Conservation (phyloP, 1,140 invertebrate species). For the Globodera rostochiensis region DNA sequence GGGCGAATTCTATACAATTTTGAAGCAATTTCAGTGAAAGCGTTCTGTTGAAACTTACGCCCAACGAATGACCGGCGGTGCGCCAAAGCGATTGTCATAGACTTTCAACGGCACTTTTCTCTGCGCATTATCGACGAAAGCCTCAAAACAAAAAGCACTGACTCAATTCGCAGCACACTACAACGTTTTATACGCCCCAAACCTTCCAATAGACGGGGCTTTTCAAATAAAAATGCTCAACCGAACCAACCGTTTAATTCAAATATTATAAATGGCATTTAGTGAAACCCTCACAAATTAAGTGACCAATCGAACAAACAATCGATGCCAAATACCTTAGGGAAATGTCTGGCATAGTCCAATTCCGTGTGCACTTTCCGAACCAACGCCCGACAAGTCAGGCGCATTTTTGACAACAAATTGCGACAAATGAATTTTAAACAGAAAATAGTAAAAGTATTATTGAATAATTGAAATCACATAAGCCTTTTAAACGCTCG, state of each 20-base stretch:
- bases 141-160: constrained; percentile 28
- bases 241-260: no score
- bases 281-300: constrained; percentile 49
- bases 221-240: no score
- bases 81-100: constrained; percentile 61
- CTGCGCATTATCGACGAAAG: constrained; percentile 24
- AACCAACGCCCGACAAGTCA: constrained; percentile 19
- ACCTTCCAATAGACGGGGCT: no score
- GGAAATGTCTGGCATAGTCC: constrained; percentile 62
- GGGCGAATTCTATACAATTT: constrained; percentile 54
- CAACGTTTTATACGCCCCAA: no score
- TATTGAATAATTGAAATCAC: no score
- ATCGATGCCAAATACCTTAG: constrained; percentile 33
- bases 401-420: neutral
- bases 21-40: constrained; percentile 3
- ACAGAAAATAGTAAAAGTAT: no score
- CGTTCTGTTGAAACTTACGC: constrained; percentile 36
- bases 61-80: constrained; percentile 56
- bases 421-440: no score
- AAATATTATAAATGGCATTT: neutral
- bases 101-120: constrained; percentile 57
- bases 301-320: no score
- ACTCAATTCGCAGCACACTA: constrained; percentile 6
- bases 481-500: no score
- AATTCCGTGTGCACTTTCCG: constrained; percentile 51